A percentile compares a stretch with the other conserved stretches of the same genome.
These are phyloP conservation scores for Mionectes macconnelli DNA, from an alignment of 2,113 vertebrate species.

Conservation along the genomic window DNA sequence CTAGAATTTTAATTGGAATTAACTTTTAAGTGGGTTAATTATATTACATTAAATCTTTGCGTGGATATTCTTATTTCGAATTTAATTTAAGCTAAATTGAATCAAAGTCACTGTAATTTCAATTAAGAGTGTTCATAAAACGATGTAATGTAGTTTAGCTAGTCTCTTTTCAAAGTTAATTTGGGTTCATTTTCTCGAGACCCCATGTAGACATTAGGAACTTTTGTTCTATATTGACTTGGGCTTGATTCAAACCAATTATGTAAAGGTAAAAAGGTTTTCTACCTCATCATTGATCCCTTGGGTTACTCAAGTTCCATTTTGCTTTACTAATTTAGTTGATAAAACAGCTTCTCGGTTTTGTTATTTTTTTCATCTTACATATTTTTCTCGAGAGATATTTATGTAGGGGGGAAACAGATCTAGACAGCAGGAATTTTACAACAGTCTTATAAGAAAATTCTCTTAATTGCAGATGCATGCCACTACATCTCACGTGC, in stretches of 20 bases:
- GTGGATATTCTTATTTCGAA: conserved; percentile 36
- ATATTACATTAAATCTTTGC: conserved; percentile 37
- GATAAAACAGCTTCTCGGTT: not conserved
- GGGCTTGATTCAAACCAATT: conserved; percentile 16
- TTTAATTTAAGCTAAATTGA: conserved; percentile 53
- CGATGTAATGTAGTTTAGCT: conserved; percentile 25
- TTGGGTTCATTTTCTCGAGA: conserved; percentile 26
- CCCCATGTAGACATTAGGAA: not conserved
- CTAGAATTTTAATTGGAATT: conserved; percentile 38
- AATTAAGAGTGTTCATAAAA: conserved; percentile 53
- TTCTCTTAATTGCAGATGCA: not conserved
- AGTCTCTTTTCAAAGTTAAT: conserved; percentile 43
- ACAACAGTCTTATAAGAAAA: not conserved
- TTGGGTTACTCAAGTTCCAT: not conserved
- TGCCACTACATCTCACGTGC: not conserved
- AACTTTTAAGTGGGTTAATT: conserved; percentile 49
- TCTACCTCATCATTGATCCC: not conserved
- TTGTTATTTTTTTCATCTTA: not conserved
- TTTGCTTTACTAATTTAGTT: not conserved
- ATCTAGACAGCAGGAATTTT: not conserved
- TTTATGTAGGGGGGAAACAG: not conserved
- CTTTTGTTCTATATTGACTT: conserved; percentile 27
- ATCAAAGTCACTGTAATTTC: conserved; percentile 55
- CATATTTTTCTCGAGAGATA: not conserved
- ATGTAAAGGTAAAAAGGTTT: conserved; percentile 19